Base-by-base conservation (phyloP, 2,797 vertebrate genomes). In the Kryptolebias ocellatus region DNA sequence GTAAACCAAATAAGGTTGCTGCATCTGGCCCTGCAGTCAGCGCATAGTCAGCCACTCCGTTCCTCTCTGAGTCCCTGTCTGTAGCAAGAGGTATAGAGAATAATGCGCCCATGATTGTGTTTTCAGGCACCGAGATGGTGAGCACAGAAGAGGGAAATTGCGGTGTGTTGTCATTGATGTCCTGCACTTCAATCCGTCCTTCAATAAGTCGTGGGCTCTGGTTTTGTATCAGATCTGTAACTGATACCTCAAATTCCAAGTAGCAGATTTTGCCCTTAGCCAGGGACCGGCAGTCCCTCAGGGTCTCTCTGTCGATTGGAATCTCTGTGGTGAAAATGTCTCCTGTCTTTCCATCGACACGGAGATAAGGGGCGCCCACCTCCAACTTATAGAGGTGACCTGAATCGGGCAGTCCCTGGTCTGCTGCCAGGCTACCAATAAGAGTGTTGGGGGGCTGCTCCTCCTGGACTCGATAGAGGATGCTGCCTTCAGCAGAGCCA, bases 151-250 rank as follows among this genome's bases (percentile, higher is more conserved):
- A 97, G 67, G 96, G 95, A 42, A 99, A 99, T 83, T 98, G 98
- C 4, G 98, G 98, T 0, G 97, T 98, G 93, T 99, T 99, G 93
- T 99, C 98, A 7, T 99, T 99, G 88, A 99, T 97, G 86, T 99
- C 98, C 54, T 95, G 95, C 50, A 99, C 96, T 80, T 98, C 96
- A 20, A 99, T 98, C 84, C 97, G 95, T 60, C 98, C 98, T 89
- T 99, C 98, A 0, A 99, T 94, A 56, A 99, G 93, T 72, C 97
- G 93, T 0, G 98, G 96, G 78, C 95, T 95, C 84, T 92, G 95
- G 68, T 92, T 98, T 87, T 95, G 92, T 59, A 96, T 92, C 31
- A 98, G 94, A 87, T 99, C 96, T 0, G 98, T 99, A 87, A 99
- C 97, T 1, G 98, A 99, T 68, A 99, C 97, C 87, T 99, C 98